phyloP scores from a whole-genome alignment of 2,113 vertebrate species.

The Melanotaenia duboulayi region DNA sequence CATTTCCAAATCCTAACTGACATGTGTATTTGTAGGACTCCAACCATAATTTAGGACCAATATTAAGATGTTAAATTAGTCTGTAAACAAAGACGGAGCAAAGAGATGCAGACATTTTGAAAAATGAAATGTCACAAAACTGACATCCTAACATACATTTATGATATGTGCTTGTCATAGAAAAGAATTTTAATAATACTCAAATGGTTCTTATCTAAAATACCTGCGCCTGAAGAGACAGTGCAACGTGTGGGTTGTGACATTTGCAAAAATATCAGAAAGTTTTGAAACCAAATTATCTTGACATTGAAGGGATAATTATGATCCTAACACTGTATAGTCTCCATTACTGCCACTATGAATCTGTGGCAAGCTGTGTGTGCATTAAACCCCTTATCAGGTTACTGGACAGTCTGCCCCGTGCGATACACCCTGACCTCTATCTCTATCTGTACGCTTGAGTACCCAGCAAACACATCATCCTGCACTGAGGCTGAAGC shows the following conservation, averaged over 20 bases:
- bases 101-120: background rate
- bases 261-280: no score
- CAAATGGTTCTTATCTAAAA: no score
- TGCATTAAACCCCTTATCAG: conserved; percentile 5
- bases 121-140: background rate
- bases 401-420: background rate
- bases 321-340: background rate
- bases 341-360: conserved; percentile 2
- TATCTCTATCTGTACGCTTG: conserved; percentile 1
- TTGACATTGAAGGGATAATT: background rate
- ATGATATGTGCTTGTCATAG: background rate
- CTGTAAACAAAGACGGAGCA: background rate
- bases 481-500: background rate
- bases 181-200: no score
- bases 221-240: no score
- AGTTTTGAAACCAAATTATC: background rate
- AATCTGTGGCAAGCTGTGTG: background rate
- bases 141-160: background rate
- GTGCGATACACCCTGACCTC: background rate
- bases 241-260: no score
- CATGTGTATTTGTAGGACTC: conserved; percentile 16
- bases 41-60: background rate
- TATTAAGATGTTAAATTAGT: conserved; percentile 1
- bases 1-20: conserved; percentile 31
- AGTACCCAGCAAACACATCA: background rate